Base-by-base conservation (phyloP, 2,113 vertebrate species). In the Panthera leo region DNA sequence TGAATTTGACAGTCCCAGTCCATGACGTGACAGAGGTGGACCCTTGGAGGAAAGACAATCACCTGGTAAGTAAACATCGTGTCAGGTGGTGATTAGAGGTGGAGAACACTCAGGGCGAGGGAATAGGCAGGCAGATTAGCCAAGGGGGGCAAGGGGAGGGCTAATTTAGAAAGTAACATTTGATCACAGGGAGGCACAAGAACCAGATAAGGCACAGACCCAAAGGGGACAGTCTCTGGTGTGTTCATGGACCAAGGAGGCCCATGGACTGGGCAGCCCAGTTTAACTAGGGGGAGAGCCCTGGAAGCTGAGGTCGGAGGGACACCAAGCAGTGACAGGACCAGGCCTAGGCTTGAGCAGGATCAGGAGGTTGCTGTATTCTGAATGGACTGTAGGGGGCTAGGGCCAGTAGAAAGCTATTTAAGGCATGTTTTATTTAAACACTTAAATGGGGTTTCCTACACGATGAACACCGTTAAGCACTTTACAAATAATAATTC, bases 371-470 rank as follows among this genome's bases (percentile, higher is more conserved):
- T 65, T 95, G 65, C 67, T 91, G 67, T 91, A 42, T 91, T 85
- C 89, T 27, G 7, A 85, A 42, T 48, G 65, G 83, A 89, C 86
- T 92, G 45, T 39, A 95, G 86, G 92, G 94, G 94, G 45, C 79
- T 51, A 92, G 78, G 83, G 83, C 36, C 4, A 1, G 61, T 78
- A 65, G 85, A 92, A 89, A 93, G 65, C 61, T 73, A 21, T 83
- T 84, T 5, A 65, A 80, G 53, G 7, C 45, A 61, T 85, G 85
- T 82, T 51, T 53, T 68, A 61, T 85, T 85, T 79, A 70, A 92
- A 25, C 71, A 82, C 58, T 76, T 68, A 34, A 7, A 13, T 18
- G 42, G 53, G 14, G 10, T 68, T 90, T 89, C n/a, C 34, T 92
- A 7, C 79, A 13, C 55, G 23, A 36, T 73, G 63, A n/a, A 89